Evolutionary conservation across 1,140 invertebrate species (phyloP).

Genomic region (Sycophaga agraensis): DNA sequence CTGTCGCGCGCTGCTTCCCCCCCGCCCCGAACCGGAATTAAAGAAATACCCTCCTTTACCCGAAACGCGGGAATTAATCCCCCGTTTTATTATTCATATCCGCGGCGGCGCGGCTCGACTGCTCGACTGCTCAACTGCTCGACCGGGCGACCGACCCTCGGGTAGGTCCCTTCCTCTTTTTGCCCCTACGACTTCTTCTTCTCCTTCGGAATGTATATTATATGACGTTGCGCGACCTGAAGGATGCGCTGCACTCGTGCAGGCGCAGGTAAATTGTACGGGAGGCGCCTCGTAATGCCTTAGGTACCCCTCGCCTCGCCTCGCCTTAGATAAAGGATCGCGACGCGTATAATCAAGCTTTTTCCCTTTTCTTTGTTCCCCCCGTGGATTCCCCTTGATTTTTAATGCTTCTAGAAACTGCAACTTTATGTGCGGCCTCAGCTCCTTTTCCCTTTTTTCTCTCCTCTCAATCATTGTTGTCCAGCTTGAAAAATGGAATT

Average conservation of each 20-base stretch:
- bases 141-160: slow-evolving; percentile 1
- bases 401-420: slow-evolving; percentile 18
- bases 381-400: slow-evolving; percentile 7
- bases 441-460: not conserved
- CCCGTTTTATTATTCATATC: slow-evolving; percentile 14
- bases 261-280: slow-evolving; percentile 23
- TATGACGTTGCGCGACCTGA: slow-evolving; percentile 22
- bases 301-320: not conserved
- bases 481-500: not conserved
- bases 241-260: slow-evolving; percentile 22
- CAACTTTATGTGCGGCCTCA: not conserved
- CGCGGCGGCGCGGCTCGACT: not conserved
- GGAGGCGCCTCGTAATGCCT: slow-evolving; percentile 20
- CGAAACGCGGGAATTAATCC: not conserved
- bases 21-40: no score
- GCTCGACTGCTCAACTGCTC: no score
- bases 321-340: slow-evolving; percentile 21
- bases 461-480: not conserved
- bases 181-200: slow-evolving; percentile 16
- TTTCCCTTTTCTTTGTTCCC: slow-evolving; percentile 8
- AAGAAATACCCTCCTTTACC: not conserved
- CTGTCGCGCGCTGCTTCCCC: no score
- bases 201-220: slow-evolving; percentile 21
- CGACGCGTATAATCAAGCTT: slow-evolving; percentile 24
- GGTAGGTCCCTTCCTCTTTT: slow-evolving; percentile 4